Evolutionary conservation across 2,888 invertebrate genomes (phyloP), one percentile per base, ranked within the genome.

Genomic region (Machimus rusticus): DNA sequence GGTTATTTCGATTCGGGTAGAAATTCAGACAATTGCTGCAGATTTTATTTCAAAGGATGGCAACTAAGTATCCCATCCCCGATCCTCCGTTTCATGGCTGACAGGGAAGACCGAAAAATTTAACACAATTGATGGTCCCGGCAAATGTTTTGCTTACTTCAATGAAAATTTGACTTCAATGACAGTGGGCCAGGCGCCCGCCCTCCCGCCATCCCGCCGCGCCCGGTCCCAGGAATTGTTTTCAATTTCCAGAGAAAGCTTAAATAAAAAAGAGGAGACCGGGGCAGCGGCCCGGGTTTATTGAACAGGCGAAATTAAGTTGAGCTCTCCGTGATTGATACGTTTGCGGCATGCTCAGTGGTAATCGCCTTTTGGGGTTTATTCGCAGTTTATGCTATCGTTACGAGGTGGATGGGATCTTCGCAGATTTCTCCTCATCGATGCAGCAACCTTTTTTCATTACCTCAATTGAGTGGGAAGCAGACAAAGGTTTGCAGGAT

Each of bases 1-100:
- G 28, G 74, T 39, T 74, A 85, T 85, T 85, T 85, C 85, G 85
- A 85, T 85, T 85, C 74, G 46, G 74, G 85, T 74, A 74, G 74
- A 85, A 85, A 43, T 76, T 39, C 43, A 85, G 85, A 85, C 85
- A 85, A 85, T 85, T 85, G 85, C 85, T 85, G 85, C 85, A 85
- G 85, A 85, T 85, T 85, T 85, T 85, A 85, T 85, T 74, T 85
- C 43, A 85, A 85, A 85, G 74, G 85, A 46, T 51, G 85, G 85
- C 74, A 34, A 85, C 74, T 85, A 74, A 74, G 85, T 85, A 85
- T 74, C 39, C 74, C 74, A 85, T 74, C 39, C 74, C 74, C 66
- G 66, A 66, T 66, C 66, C 66, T 66, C 28, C 43, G 74, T 74
- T 85, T 85, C 85, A 85, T 85, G 85, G 85, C 74, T 85, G 74